These are phyloP conservation scores for Bombus vancouverensis DNA, from an alignment of 1,140 invertebrate species.

Conservation along the genomic window DNA sequence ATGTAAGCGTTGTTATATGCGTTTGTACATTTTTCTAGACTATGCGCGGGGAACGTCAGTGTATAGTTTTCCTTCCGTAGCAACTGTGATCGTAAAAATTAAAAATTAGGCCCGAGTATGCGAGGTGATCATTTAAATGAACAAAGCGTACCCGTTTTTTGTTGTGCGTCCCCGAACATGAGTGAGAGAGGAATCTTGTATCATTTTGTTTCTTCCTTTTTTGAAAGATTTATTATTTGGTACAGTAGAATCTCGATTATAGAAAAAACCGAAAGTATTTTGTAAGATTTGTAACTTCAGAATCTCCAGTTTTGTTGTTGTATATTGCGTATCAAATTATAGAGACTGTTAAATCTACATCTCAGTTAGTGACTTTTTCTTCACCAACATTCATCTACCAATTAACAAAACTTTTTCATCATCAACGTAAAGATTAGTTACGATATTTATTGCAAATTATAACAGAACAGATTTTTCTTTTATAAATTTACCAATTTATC, in stretches of 20 bases:
- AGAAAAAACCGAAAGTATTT: not conserved
- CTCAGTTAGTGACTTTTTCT: not conserved
- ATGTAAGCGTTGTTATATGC: slow-evolving; percentile 71
- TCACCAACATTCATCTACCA: slow-evolving; percentile 14
- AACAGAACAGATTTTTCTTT: not conserved
- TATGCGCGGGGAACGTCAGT: slow-evolving; percentile 57
- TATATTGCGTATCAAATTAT: slow-evolving; percentile 41
- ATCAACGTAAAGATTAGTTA: not conserved
- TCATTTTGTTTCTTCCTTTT: not conserved
- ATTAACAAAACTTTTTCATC: not conserved
- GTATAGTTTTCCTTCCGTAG: slow-evolving; percentile 52
- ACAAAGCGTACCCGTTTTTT: slow-evolving; percentile 12
- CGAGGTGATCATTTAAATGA: slow-evolving; percentile 16
- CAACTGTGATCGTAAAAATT: slow-evolving; percentile 54
- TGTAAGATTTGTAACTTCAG: slow-evolving; percentile 22
- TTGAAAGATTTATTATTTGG: not conserved
- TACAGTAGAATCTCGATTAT: slow-evolving; percentile 50
- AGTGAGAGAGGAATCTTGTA: slow-evolving; percentile 3
- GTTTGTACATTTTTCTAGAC: slow-evolving; percentile 74
- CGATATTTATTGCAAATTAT: not conserved
- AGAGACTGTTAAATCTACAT: slow-evolving; percentile 33
- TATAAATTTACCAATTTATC: not conserved
- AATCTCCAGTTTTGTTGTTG: slow-evolving; percentile 33
- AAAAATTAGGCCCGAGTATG: slow-evolving; percentile 29
- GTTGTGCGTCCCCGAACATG: not conserved